Conservation (phyloP, 2,888 invertebrate genomes). For the Piscicola geometra region DNA sequence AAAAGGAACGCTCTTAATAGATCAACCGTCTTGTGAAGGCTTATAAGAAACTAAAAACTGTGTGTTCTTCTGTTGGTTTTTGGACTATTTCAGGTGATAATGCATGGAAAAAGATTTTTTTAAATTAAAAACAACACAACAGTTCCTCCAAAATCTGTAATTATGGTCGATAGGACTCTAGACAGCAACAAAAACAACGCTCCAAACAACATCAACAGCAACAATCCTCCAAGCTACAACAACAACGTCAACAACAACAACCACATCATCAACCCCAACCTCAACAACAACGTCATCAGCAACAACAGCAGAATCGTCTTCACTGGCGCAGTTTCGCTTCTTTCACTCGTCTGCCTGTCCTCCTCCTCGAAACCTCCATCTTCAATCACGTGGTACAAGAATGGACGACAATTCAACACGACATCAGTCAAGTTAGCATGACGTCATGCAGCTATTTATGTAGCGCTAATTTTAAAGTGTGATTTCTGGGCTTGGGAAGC, state of each 20-base stretch:
- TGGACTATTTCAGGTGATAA: too few relatives aligned
- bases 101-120: too few relatives aligned
- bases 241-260: background rate
- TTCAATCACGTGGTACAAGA: conserved; percentile 14
- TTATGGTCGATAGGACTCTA: background rate
- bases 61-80: too few relatives aligned
- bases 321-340: background rate
- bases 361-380: background rate
- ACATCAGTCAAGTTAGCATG: conserved; percentile 2
- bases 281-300: background rate
- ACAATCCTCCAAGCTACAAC: background rate
- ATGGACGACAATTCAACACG: background rate
- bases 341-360: conserved; percentile 1
- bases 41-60: too few relatives aligned
- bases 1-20: too few relatives aligned
- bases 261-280: too few relatives aligned
- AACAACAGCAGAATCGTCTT: background rate
- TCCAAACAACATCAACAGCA: too few relatives aligned
- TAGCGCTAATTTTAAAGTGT: too few relatives aligned
- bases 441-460: background rate
- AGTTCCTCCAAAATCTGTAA: background rate
- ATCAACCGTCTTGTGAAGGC: too few relatives aligned
- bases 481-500: too few relatives aligned
- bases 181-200: background rate
- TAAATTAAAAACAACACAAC: too few relatives aligned